Evolutionary conservation across 2,797 vertebrate species (phyloP).

Genomic region (Anolis apletophallus): DNA sequence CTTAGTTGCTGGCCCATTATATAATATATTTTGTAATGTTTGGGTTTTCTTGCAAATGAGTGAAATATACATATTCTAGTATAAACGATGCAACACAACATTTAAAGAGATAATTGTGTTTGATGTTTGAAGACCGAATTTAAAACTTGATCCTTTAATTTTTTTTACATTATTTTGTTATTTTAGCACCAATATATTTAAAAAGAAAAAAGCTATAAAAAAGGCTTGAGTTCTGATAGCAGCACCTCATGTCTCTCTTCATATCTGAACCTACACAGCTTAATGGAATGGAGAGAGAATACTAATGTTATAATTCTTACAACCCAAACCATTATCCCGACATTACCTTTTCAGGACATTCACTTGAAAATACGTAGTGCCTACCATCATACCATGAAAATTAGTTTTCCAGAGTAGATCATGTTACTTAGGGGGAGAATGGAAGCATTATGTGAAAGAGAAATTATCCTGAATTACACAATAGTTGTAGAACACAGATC

Average conservation of each 20-base stretch:
- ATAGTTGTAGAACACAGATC: constrained; percentile 31
- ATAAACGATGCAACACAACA: constrained; percentile 61
- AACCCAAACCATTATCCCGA: constrained; percentile 33
- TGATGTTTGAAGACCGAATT: constrained; percentile 61
- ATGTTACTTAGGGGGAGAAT: constrained; percentile 48
- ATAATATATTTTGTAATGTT: constrained; percentile 77
- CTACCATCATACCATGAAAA: constrained; percentile 61
- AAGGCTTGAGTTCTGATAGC: constrained; percentile 42
- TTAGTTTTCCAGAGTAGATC: constrained; percentile 68
- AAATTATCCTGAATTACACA: constrained; percentile 27
- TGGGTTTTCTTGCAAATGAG: constrained; percentile 73
- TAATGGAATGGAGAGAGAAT: constrained; percentile 15
- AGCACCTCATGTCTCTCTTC: constrained; percentile 41
- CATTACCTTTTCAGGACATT: constrained; percentile 55
- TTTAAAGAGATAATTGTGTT: constrained; percentile 66
- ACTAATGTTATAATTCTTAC: constrained; percentile 34
- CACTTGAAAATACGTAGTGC: constrained; percentile 68
- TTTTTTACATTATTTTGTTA: constrained; percentile 29
- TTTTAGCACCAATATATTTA: constrained; percentile 15
- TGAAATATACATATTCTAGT: constrained; percentile 59
- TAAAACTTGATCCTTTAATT: constrained; percentile 51
- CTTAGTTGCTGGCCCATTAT: constrained; percentile 89
- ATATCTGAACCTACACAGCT: constrained; percentile 17
- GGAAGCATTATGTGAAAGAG: constrained; percentile 31
- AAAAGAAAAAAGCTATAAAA: constrained; percentile 49